Conservation (phyloP, 2,797 vertebrate genomes). For the Mus minutoides region DNA sequence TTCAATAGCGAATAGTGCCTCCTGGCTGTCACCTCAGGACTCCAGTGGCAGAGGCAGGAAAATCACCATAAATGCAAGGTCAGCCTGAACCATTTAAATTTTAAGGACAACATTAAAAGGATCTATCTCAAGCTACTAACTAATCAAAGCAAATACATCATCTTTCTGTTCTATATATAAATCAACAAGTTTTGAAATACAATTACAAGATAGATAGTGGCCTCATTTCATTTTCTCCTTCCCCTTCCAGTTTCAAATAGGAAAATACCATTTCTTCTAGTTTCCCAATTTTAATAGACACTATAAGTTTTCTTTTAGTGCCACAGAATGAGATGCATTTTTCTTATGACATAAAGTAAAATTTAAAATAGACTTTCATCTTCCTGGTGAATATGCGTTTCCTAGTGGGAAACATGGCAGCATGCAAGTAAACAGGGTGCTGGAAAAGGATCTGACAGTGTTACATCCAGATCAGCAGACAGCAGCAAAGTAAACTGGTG, state of each 20-base stretch:
- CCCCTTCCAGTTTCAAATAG: neutral
- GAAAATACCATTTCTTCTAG: conserved; percentile 4
- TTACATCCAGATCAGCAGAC: neutral
- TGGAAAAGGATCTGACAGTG: neutral
- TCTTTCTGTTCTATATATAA: neutral
- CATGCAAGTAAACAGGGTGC: neutral
- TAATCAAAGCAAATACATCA: neutral
- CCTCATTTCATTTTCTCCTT: neutral
- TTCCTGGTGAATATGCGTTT: neutral
- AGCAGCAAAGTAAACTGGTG: neutral
- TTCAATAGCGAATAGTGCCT: neutral
- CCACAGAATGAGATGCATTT: neutral
- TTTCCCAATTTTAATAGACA: neutral
- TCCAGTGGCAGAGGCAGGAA: neutral
- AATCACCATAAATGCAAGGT: neutral
- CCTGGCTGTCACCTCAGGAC: neutral
- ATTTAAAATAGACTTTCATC: conserved; percentile 15
- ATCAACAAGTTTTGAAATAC: neutral
- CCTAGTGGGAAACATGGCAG: neutral
- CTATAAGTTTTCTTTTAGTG: conserved; percentile 21
- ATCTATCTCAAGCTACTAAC: neutral
- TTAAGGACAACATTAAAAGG: neutral
- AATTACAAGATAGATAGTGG: neutral
- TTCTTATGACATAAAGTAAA: conserved; percentile 25
- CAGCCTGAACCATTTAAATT: neutral